A percentile compares a stretch with the other conserved stretches of the same genome.
Evolutionary conservation across 2,888 invertebrate genomes (phyloP).

Genomic region (Nomada fabriciana): DNA sequence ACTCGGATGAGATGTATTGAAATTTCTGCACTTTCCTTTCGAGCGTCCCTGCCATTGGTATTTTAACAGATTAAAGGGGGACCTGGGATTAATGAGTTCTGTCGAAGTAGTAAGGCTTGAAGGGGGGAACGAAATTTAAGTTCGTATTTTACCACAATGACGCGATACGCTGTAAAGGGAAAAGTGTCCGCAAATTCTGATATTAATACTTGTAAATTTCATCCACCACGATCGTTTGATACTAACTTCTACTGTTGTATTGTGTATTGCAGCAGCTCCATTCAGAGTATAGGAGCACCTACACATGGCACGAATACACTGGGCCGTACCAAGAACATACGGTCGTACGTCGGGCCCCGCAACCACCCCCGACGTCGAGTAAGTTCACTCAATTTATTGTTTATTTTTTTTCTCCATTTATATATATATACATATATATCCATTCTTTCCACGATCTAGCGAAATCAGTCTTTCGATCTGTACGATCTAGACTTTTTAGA

Average conservation of each 20-base stretch:
- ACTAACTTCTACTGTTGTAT: conserved; percentile 37
- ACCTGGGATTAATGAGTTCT: background rate
- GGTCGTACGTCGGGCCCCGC: conserved; percentile 90
- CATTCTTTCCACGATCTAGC: conserved; percentile 36
- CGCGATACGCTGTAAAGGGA: background rate
- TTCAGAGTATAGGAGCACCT: conserved; percentile 97
- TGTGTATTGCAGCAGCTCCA: conserved; percentile 89
- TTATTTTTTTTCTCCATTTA: background rate
- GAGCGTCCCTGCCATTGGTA: background rate
- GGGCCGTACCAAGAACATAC: conserved; percentile 87
- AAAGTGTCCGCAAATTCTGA: background rate
- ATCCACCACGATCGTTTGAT: background rate
- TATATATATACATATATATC: conserved; percentile 15
- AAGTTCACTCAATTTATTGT: conserved; percentile 70
- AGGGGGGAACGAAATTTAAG: background rate
- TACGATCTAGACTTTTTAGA: conserved; percentile 50
- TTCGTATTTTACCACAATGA: background rate
- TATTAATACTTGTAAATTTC: background rate
- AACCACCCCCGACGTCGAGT: conserved; percentile 82
- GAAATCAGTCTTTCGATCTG: conserved; percentile 46
- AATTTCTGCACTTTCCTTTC: background rate
- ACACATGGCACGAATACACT: conserved; percentile 97
- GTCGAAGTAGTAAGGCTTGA: background rate
- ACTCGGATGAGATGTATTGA: background rate
- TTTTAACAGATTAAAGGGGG: background rate